phyloP scores from a whole-genome alignment of 92 coral and sea anemone species.

The Bergia puertoricense region DNA sequence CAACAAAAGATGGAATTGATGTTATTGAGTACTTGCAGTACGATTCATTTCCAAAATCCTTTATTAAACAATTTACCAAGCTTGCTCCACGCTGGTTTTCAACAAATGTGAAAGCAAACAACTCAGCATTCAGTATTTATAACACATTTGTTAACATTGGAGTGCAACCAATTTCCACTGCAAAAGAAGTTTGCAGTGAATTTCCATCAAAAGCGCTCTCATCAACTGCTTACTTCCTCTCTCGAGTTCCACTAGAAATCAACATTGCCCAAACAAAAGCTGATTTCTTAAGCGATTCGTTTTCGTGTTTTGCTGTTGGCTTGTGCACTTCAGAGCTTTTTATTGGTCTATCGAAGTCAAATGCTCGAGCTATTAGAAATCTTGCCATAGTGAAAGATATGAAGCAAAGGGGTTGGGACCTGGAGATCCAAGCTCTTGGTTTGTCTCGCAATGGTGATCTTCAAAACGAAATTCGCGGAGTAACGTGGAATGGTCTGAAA shows the following conservation, averaged over 20 bases:
- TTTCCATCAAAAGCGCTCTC: constrained; percentile 34
- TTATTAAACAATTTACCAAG: constrained; percentile 37
- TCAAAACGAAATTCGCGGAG: background rate
- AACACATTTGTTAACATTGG: constrained; percentile 48
- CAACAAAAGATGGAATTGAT: background rate
- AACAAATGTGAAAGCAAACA: constrained; percentile 22
- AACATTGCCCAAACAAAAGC: constrained; percentile 29
- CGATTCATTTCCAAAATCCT: constrained; percentile 47
- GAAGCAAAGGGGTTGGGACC: constrained; percentile 40
- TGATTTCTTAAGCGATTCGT: constrained; percentile 6
- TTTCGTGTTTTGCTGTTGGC: constrained; percentile 46
- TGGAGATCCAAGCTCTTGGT: constrained; percentile 43
- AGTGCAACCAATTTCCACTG: background rate
- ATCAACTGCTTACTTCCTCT: constrained; percentile 30
- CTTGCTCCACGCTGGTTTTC: constrained; percentile 58
- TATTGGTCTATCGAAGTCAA: constrained; percentile 35
- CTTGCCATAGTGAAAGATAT: constrained; percentile 42
- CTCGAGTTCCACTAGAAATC: constrained; percentile 23
- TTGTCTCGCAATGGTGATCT: background rate
- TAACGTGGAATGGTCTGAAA: constrained; percentile 54
- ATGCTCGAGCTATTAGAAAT: background rate
- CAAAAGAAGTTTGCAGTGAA: constrained; percentile 29
- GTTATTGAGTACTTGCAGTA: constrained; percentile 43
- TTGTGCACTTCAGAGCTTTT: constrained; percentile 47
- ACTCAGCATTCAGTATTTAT: constrained; percentile 39